Base-by-base conservation (phyloP, 1,140 invertebrate species). In the Eriocheir sinensis region DNA sequence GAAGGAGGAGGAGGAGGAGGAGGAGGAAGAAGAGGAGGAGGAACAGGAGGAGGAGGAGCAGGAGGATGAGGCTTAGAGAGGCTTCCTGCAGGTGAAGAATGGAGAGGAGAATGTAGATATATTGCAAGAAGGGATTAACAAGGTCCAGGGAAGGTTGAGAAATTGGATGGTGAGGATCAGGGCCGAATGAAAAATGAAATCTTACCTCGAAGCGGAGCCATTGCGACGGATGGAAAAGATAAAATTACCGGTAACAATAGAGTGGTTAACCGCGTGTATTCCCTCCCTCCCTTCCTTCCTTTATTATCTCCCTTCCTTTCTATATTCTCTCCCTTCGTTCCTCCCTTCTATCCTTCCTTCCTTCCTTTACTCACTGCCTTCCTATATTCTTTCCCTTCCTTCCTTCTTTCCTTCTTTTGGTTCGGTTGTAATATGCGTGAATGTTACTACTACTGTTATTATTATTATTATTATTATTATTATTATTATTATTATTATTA, bases 61-160 rank as follows among this genome's bases (percentile, higher is more conserved):
- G 60, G 60, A 72, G 60, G 60, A 72, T 21, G 60, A n/a, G 8
- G 60, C 17, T 27, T 27, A 72, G 60, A 17, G 27, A 72, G 86
- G n/a, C 85, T 88, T 88, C 15, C 4, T 21, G 40, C 17, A 21
- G 27, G 36, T 88, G 85, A 88, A 88, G 85, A 88, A 88, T 88
- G 36, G 34, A 40, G 85, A 0, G 2, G 30, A 27, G 38, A 17
- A 88, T 88, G 85, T 88, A 88, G 34, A 88, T 41, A 41, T 88
- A 88, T 41, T 40, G 85, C 85, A 40, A 30, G 38, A 2, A 30
- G 38, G 85, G 38, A 88, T 88, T 41, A 41, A 30, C n/a, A 15
- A 30, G 36, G 9, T 30, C 38, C 85, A 27, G 30, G 0, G 9
- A 88, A 44, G 40, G 85, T 21, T 40, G 85, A 88, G 38, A 41